Base-by-base conservation (phyloP, 1,140 invertebrate genomes). In the Zaprionus tsacasi region DNA sequence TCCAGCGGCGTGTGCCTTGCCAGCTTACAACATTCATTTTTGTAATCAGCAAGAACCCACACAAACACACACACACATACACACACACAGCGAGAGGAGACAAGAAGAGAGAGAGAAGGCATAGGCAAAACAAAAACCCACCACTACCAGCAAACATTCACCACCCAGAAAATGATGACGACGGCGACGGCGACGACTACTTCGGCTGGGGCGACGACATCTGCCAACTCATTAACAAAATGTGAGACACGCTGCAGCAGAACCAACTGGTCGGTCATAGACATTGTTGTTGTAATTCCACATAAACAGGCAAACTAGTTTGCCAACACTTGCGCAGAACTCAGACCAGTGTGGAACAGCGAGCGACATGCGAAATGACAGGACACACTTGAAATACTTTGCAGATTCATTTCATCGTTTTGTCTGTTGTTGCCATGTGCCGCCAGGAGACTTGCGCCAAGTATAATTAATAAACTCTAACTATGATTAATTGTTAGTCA, bases 181-280 rank as follows among this genome's bases (percentile, higher is more conserved):
- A 82, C 57, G 70, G 56, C 67, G 61, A 36, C 50, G 21, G 21
- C 21, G 21, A 21, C 21, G 25, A 21, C 15, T 7, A 35, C 55
- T 36, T 56, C 15, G 52, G 40, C 38, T 52, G 40, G 33, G 67
- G 76, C 68, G 67, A 55, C 70, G 63, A 71, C 69, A 50, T 59
- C 78, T 70, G 79, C 73, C 80, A 78, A 52, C 80, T 88, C 78
- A 88, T 89, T 88, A 88, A 83, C 74, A 76, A 79, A 78, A 79
- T 60, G 68, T 56, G 60, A 57, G 33, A 65, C 71, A 66, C 57
- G 65, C 52, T 55, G 55, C 25, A 27, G n/a, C 55, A 59, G 10
- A 21, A 64, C 52, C 59, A 43, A 21, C 38, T 33, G 59, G 21
- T 30, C 48, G 66, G 54, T 56, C 70, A 60, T 60, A 55, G 30